Conservation (phyloP, 2,797 vertebrate genomes). For the Microcaecilia unicolor region DNA sequence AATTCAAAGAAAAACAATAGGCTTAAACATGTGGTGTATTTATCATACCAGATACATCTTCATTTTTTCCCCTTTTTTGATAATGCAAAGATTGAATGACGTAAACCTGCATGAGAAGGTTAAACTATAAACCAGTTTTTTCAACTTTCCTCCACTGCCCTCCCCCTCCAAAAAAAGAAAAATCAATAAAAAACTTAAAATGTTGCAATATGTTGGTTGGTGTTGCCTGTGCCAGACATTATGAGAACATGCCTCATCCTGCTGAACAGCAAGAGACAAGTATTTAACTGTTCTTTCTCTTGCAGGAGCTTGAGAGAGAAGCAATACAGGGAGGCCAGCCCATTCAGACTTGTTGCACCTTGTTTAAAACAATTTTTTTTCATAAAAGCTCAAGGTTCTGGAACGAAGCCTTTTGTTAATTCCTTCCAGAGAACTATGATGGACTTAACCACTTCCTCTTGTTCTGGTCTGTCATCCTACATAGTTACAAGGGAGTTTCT, state of each 20-base stretch:
- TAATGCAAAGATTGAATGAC: too few relatives aligned
- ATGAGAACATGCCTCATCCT: background rate
- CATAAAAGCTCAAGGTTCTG: background rate
- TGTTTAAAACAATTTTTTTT: slow-evolving; percentile 8
- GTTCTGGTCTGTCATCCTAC: background rate
- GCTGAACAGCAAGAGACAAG: background rate
- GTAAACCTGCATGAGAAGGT: too few relatives aligned
- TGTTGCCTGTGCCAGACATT: background rate
- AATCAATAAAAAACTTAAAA: background rate
- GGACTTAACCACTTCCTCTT: background rate
- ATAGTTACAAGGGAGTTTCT: too few relatives aligned
- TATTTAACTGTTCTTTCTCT: slow-evolving; percentile 1
- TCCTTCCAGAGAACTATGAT: background rate
- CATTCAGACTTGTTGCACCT: slow-evolving; percentile 6
- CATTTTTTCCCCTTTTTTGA: too few relatives aligned
- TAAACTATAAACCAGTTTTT: too few relatives aligned
- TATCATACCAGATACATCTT: too few relatives aligned
- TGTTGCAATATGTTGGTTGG: background rate
- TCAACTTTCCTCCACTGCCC: too few relatives aligned
- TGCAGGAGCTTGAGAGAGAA: slow-evolving; percentile 4
- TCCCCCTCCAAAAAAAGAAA: too few relatives aligned
- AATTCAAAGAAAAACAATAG: too few relatives aligned
- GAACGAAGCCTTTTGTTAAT: background rate
- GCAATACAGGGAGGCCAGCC: slow-evolving; percentile 1
- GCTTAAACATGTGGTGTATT: too few relatives aligned